Evolutionary conservation across 2,113 vertebrate species (phyloP), one percentile per base, ranked within the genome.

Genomic region (Brachirus orientalis): DNA sequence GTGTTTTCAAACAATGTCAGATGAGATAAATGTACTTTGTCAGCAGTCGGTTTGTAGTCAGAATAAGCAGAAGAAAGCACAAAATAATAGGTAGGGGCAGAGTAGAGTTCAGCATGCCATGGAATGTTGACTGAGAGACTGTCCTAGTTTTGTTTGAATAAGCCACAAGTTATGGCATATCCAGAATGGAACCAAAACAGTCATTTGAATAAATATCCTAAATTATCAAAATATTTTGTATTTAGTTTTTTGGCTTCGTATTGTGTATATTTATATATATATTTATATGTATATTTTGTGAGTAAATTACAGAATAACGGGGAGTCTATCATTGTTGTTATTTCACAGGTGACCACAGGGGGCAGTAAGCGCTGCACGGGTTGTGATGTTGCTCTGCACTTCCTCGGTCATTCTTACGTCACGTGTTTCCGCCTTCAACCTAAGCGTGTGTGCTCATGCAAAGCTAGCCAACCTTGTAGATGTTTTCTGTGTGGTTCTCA

Each of bases 351-450:
- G 51, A 7, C 82, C 83, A 18, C 50, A 16, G 1, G 71, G 37
- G 69, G 48, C 40, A 50, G 44, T 53, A 19, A 18, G 3, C 44
- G 10, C 52, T 17, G 35, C 51, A 6, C 28, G 28, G 28, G 5
- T 44, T 8, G 3, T 11, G 19, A 18, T 0, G 40, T 58, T 16
- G 16, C 36, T 17, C 13, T 14, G 9, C 10, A 61, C 58, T 82
- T 66, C 54, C 64, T 75, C 28, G 1, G 1, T 28, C 4, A 0
- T 1, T 16, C 28, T 14, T n/a, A 0, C 0, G 16, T 52, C 54
- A 84, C 48, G 80, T 55, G 1, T 60, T 73, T 89, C 87, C 76
- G 73, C 33, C 60, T 71, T 40, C 2, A 0, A 0, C 38, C 5
- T 33, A 11, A 45, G 3, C 63, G n/a, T n/a, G 28, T 28, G 60